Conservation (phyloP, 2,888 invertebrate genomes). For the Torymus auratus region DNA sequence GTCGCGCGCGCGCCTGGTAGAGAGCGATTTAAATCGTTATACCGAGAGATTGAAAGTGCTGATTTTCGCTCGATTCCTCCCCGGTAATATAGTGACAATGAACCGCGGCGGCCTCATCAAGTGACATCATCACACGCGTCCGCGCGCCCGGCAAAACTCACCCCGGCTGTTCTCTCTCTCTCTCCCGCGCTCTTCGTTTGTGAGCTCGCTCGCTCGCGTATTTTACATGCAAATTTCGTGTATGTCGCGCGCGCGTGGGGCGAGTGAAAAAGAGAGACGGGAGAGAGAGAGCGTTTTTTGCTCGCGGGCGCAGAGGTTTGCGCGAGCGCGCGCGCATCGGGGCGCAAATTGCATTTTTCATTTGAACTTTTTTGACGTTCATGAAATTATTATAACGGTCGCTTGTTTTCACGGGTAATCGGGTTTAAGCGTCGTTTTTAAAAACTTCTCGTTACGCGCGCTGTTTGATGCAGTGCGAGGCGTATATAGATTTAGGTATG, state of each 20-base stretch:
- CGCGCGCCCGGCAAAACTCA: slow-evolving; percentile 64
- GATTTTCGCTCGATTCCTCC: slow-evolving; percentile 60
- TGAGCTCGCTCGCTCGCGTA: slow-evolving; percentile 17
- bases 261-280: background rate
- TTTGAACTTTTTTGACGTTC: slow-evolving; percentile 48
- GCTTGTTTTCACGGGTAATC: slow-evolving; percentile 55
- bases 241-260: background rate
- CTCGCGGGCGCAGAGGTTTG: slow-evolving; percentile 5
- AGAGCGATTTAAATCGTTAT: slow-evolving; percentile 66
- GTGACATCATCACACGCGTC: slow-evolving; percentile 68
- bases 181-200: background rate
- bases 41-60: slow-evolving; percentile 64
- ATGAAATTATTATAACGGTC: slow-evolving; percentile 55
- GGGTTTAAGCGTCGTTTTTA: slow-evolving; percentile 54
- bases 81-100: slow-evolving; percentile 69
- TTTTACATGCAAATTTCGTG: slow-evolving; percentile 57
- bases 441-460: slow-evolving; percentile 48
- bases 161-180: slow-evolving; percentile 37
- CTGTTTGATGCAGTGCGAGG: too few species aligned
- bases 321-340: slow-evolving; percentile 7
- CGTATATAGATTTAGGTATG: too few species aligned
- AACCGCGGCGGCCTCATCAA: slow-evolving; percentile 68
- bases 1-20: slow-evolving; percentile 32
- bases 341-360: slow-evolving; percentile 51
- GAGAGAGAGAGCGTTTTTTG: background rate